Base-by-base conservation (phyloP, 2,113 vertebrate species). In the Pionites leucogaster region DNA sequence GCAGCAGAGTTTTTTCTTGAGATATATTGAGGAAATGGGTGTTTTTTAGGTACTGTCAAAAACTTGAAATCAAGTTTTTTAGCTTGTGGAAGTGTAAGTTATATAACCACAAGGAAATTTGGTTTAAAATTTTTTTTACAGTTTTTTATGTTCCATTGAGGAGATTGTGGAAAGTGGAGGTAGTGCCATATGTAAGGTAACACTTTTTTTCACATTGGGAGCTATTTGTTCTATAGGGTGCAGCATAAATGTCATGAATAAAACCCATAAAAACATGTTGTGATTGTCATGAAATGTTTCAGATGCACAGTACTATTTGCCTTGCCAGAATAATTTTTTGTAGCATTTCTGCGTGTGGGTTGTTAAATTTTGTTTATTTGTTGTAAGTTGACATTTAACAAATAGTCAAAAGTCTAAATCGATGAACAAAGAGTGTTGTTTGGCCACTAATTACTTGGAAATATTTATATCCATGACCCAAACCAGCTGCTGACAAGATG, bases 331-430 rank as follows among this genome's bases (percentile, higher is more conserved):
- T 31, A 55, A 65, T 91, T 69, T 90, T 91, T 59, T 84, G 63
- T 79, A 62, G 41, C 55, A 49, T 37, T 64, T 92, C 57, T 96
- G 67, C 10, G 9, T 79, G 16, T 75, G 52, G 67, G n/a, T 67
- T 87, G 75, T 88, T 87, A 63, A 35, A 71, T 95, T 86, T 64
- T 93, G 35, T 86, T 96, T 94, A 83, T 92, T 93, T 96, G 65
- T 65, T 84, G n/a, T 52, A 84, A 85, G 42, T 53, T 27, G 14
- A 65, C 57, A 62, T 93, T 84, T 95, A 93, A 50, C 22, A 83
- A 97, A 62, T 27, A 50, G 28, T 8, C 82, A 63, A 88, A 91
- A 80, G 80, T 67, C n/a, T 80, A 90, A 93, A 94, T 71, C 59
- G 29, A 68, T 44, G 78, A 92, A 76, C 74, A 92, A 82, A 95